Conservation (phyloP, 2,113 vertebrate genomes). For the Pomatostomus ruficeps region DNA sequence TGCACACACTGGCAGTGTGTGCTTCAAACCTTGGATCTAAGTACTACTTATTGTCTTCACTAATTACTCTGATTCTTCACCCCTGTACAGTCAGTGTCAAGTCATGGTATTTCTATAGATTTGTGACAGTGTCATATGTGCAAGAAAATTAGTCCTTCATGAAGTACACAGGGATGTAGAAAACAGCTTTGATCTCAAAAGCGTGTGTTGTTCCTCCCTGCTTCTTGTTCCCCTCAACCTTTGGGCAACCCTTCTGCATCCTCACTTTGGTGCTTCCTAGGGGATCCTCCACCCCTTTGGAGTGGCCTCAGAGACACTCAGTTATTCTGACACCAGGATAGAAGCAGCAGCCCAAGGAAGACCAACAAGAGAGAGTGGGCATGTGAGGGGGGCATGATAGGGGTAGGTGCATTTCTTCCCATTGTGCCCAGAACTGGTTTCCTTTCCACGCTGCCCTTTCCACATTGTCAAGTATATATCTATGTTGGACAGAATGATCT, state of each 20-base stretch:
- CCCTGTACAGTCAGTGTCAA: neutral
- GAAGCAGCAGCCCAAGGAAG: neutral
- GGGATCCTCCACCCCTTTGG: rapidly evolving
- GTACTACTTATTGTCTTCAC: neutral
- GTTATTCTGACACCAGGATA: neutral
- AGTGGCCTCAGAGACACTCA: neutral
- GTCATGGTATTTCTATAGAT: neutral
- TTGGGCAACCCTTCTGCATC: neutral
- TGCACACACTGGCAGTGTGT: neutral
- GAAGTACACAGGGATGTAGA: neutral
- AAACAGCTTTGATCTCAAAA: neutral
- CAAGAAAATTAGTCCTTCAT: neutral
- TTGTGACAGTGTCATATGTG: neutral
- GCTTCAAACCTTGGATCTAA: neutral
- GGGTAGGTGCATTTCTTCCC: neutral
- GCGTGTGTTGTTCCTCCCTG: rapidly evolving
- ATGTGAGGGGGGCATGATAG: neutral
- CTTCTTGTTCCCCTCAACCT: neutral
- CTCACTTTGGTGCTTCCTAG: neutral
- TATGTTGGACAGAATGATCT: neutral
- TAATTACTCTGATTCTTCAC: neutral
- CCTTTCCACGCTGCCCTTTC: neutral
- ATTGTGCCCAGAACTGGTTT: neutral
- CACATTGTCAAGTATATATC: neutral
- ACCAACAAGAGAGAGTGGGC: neutral